phyloP scores from a whole-genome alignment of 2,888 invertebrate genomes.

The Chaetogeoica ovagalla region DNA sequence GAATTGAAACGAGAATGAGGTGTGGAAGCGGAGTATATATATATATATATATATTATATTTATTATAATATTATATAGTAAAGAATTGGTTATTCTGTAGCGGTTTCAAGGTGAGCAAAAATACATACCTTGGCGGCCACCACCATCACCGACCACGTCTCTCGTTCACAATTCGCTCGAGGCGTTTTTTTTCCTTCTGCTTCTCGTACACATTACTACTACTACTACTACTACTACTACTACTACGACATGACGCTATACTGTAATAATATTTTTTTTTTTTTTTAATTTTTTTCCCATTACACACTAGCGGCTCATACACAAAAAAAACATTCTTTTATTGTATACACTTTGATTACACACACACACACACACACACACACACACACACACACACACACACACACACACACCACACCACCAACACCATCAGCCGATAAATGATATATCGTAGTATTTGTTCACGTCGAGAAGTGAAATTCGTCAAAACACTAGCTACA shows the following conservation, averaged over 20 bases:
- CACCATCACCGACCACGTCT: slow-evolving; percentile 15
- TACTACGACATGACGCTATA: no score
- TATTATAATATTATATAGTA: no score
- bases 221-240: neutral
- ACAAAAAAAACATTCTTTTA: no score
- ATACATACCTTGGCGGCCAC: slow-evolving; percentile 43
- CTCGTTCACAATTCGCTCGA: slow-evolving; percentile 27
- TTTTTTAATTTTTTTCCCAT: slow-evolving; percentile 30
- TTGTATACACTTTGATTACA: no score
- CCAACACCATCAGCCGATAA: slow-evolving; percentile 16
- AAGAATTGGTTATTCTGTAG: slow-evolving; percentile 42
- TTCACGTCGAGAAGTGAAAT: slow-evolving; percentile 49
- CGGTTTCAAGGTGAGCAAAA: slow-evolving; percentile 51
- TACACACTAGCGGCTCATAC: neutral
- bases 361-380: no score
- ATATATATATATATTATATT: no score
- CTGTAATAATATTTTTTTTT: no score
- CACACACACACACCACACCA: slow-evolving; percentile 21
- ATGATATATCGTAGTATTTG: slow-evolving; percentile 47
- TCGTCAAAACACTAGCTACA: slow-evolving; percentile 39
- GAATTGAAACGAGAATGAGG: slow-evolving; percentile 12
- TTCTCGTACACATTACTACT: no score
- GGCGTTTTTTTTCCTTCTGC: slow-evolving; percentile 27
- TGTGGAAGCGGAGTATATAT: slow-evolving; percentile 41
- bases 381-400: neutral